These are phyloP conservation scores for Diabrotica undecimpunctata DNA, from an alignment of 1,140 invertebrate genomes.

Conservation along the genomic window DNA sequence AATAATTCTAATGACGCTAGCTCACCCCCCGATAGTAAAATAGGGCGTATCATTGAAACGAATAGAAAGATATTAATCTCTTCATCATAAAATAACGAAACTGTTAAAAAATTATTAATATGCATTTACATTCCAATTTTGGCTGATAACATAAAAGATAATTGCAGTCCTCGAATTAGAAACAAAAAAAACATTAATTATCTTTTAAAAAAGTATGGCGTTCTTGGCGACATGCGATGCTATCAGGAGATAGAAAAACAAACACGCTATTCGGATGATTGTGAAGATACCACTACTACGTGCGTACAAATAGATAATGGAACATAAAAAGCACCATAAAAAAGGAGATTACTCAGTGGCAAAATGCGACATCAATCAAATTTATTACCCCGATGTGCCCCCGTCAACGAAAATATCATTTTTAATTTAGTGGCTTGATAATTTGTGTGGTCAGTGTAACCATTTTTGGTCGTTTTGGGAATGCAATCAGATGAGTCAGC, in stretches of 20 bases:
- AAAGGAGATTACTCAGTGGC: not conserved
- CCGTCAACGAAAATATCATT: not conserved
- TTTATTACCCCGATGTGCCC: not conserved
- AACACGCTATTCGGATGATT: not conserved
- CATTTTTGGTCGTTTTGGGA: not conserved
- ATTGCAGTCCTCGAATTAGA: no score
- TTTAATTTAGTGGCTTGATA: not conserved
- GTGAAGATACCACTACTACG: not conserved
- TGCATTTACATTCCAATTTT: no score
- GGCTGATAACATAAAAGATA: no score
- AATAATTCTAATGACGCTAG: no score
- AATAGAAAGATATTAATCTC: no score
- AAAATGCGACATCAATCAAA: not conserved
- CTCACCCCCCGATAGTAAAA: no score
- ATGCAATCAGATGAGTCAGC: no score
- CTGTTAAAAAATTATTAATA: no score
- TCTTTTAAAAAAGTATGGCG: not conserved
- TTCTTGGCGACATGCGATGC: not conserved
- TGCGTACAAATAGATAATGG: not conserved
- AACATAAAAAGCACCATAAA: not conserved
- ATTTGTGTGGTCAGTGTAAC: not conserved
- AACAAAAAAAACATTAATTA: slow-evolving; percentile 3
- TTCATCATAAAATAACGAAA: no score
- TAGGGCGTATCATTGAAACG: no score
- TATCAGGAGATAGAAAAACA: not conserved